Evolutionary conservation across 1,140 invertebrate genomes (phyloP), one percentile per base, ranked within the genome.

Genomic region (Hirudo medicinalis): DNA sequence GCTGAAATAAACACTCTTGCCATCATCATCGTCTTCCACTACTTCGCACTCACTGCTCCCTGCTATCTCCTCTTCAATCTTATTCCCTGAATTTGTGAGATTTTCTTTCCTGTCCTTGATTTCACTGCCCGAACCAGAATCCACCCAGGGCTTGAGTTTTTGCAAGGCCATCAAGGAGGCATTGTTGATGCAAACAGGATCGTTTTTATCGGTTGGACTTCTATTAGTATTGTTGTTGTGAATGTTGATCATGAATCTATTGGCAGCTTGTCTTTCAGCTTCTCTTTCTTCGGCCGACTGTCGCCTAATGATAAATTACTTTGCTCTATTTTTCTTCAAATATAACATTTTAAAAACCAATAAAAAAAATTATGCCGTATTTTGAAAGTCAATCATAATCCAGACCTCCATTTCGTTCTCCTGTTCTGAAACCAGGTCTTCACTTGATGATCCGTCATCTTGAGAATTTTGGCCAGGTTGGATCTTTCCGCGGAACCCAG

Each of bases 391-490:
- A 71, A 32, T 66, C 29, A 67, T 27, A 22, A 40, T 73, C 55
- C 63, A 49, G 60, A 81, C 80, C 94, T 92, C 94, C 94, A 98
- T 84, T 98, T 98, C 71, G 95, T 98, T 76, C 95, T 85, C 76
- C 95, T 84, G 79, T 97, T 96, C 82, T 99, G 95, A 82, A 98
- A 85, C 84, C 84, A 85, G 5, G 83, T 85, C 72, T 82, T 98
- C 72, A 98, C 95, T 83, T 99, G 96, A 0, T 94, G 94, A 81
- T 99, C 96, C 9, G 94, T 97, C 94, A 99, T 98, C 84, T 97
- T 96, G 69, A 98, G 85, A 3, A 89, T 88, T 80, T 96, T 94
- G 0, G 95, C 95, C 25, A 99, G 82, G 0, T 90, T 88, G 0
- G 95, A 93, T 54, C 95, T 82, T 81, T 99, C 96, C 0, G 94